A percentile compares a stretch with the other conserved stretches of the same genome.
Evolutionary conservation across 2,113 vertebrate genomes (phyloP).

Genomic region (Catagonus wagneri): DNA sequence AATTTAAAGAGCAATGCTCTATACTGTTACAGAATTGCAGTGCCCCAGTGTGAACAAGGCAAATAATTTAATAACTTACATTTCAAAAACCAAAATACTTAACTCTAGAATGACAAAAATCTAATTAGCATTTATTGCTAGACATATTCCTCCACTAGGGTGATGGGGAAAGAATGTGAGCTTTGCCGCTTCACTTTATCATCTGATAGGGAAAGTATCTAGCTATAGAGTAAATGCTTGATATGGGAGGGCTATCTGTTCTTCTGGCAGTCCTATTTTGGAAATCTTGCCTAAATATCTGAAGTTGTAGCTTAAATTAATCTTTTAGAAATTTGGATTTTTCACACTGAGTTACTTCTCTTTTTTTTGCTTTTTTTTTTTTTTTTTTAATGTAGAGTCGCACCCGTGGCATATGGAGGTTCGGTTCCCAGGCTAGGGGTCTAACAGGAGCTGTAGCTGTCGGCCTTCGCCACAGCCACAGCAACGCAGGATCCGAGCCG

Average conservation of each 20-base stretch:
- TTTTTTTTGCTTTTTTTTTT: too few species aligned
- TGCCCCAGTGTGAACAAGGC: constrained; percentile 6
- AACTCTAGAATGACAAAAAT: background rate
- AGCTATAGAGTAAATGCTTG: background rate
- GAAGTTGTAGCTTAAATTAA: background rate
- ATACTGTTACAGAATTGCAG: background rate
- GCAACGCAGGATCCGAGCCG: too few species aligned
- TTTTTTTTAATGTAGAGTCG: too few species aligned
- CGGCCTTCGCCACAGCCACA: too few species aligned
- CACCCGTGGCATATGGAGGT: too few species aligned
- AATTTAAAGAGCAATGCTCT: background rate
- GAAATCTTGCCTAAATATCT: constrained; percentile 39
- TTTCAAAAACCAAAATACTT: background rate
- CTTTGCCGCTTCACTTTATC: background rate
- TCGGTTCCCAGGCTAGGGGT: too few species aligned
- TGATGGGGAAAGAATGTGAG: background rate
- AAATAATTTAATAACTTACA: background rate
- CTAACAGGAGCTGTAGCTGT: too few species aligned
- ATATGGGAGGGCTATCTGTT: background rate
- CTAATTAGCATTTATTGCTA: background rate
- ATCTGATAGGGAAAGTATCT: background rate
- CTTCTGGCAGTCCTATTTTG: constrained; percentile 1
- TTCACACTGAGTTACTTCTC: background rate
- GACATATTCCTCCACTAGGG: background rate
- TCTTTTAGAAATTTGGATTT: background rate